phyloP scores from a whole-genome alignment of 2,113 vertebrate genomes.

The Ophthalmolycus amberensis region DNA sequence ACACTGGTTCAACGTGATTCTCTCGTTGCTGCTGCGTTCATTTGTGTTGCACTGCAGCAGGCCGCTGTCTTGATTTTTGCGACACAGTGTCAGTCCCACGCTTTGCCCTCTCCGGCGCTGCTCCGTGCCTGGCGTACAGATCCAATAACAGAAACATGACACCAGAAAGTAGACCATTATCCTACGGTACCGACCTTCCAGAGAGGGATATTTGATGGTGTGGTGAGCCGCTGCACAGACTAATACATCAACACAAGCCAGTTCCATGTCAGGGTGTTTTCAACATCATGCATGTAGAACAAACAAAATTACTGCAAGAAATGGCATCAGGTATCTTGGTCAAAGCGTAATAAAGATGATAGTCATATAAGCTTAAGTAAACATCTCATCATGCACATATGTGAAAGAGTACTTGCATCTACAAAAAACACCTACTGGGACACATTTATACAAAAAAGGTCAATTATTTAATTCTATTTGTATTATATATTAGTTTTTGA shows the following conservation, averaged over 20 bases:
- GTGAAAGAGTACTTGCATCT: not conserved
- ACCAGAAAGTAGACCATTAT: slow-evolving; percentile 44
- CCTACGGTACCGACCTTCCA: slow-evolving; percentile 2
- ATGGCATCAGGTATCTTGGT: slow-evolving; percentile 23
- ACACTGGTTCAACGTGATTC: slow-evolving; percentile 19
- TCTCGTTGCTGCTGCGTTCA: not conserved
- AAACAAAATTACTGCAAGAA: slow-evolving; percentile 8
- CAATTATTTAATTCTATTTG: slow-evolving; percentile 17
- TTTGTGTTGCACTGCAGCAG: slow-evolving; percentile 6
- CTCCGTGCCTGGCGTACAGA: slow-evolving; percentile 16
- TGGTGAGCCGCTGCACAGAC: slow-evolving; percentile 13
- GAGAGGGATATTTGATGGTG: slow-evolving; percentile 14
- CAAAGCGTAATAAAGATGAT: not conserved
- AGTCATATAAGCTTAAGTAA: slow-evolving; percentile 30
- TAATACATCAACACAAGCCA: slow-evolving; percentile 2
- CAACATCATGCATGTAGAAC: slow-evolving; percentile 8
- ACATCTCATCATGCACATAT: slow-evolving; percentile 26
- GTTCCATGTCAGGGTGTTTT: slow-evolving; percentile 32
- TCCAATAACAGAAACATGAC: slow-evolving; percentile 49
- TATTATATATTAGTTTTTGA: not conserved
- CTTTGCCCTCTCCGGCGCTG: slow-evolving; percentile 7
- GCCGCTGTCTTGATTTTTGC: slow-evolving; percentile 20
- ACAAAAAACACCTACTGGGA: slow-evolving; percentile 33
- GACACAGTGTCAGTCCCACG: slow-evolving; percentile 33
- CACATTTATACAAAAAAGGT: slow-evolving; percentile 2